phyloP scores from a whole-genome alignment of 2,888 invertebrate genomes.

The Agrilus cyanescens region DNA sequence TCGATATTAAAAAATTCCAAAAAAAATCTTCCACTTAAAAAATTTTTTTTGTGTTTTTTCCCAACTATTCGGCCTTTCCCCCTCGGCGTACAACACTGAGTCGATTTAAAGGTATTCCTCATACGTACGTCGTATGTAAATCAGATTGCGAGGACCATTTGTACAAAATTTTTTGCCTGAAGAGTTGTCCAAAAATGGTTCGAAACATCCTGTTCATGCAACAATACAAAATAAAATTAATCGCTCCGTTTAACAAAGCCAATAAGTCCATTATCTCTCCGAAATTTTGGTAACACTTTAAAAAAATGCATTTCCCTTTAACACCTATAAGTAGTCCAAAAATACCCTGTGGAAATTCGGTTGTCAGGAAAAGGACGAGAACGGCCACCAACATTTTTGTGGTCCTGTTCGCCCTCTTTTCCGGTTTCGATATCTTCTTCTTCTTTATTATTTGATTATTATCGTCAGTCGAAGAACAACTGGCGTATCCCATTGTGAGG shows the following conservation, averaged over 20 bases:
- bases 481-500: conserved; percentile 47
- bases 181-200: conserved; percentile 60
- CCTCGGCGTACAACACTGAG: too few relatives aligned
- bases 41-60: too few relatives aligned
- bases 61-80: too few relatives aligned
- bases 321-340: conserved; percentile 51
- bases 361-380: conserved; percentile 71
- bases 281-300: conserved; percentile 65
- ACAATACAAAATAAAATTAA: conserved; percentile 89
- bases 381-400: conserved; percentile 84
- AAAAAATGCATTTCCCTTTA: conserved; percentile 59
- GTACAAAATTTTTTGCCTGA: conserved; percentile 48
- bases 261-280: conserved; percentile 84
- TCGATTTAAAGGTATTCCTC: conserved; percentile 15
- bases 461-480: conserved; percentile 35
- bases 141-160: conserved; percentile 51
- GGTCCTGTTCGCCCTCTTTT: conserved; percentile 72
- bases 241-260: conserved; percentile 81
- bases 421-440: conserved; percentile 45
- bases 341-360: conserved; percentile 67
- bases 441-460: conserved; percentile 12
- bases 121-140: conserved; percentile 54
- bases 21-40: too few relatives aligned
- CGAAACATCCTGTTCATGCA: conserved; percentile 91
- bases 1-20: too few relatives aligned